These are phyloP conservation scores for Chromobotia macracanthus DNA, from an alignment of 2,797 vertebrate genomes.

Conservation along the genomic window DNA sequence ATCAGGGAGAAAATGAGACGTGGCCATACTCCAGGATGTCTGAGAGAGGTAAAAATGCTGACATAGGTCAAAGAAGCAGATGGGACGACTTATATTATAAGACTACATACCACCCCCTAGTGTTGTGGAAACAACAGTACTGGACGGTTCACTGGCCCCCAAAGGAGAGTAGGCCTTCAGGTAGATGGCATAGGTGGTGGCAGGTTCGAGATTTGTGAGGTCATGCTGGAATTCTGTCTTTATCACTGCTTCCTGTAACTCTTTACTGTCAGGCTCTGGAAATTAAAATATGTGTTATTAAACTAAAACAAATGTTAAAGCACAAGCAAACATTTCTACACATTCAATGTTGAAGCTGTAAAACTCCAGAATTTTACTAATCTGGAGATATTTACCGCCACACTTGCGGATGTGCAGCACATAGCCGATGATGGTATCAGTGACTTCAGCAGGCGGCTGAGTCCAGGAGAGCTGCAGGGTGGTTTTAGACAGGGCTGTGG, in stretches of 20 bases:
- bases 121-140: conserved; percentile 62
- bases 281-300: background rate
- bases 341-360: background rate
- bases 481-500: conserved; percentile 61
- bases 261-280: conserved; percentile 64
- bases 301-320: too few relatives aligned
- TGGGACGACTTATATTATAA: background rate
- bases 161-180: conserved; percentile 64
- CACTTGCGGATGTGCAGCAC: conserved; percentile 64
- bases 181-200: conserved; percentile 64
- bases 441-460: conserved; percentile 57
- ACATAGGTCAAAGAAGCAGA: background rate
- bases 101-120: conserved; percentile 63
- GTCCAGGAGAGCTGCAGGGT: conserved; percentile 65
- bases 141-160: conserved; percentile 66
- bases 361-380: background rate
- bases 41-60: background rate
- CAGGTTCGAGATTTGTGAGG: conserved; percentile 64
- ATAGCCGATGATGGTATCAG: conserved; percentile 66
- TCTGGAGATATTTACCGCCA: conserved; percentile 60
- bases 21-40: conserved; percentile 1
- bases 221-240: conserved; percentile 69
- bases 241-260: conserved; percentile 70
- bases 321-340: too few relatives aligned
- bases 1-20: background rate